Percentiles rank a stretch among this genome's conserved stretches.
phyloP scores from a whole-genome alignment of 1,140 invertebrate species.

The Coelopa frigida region DNA sequence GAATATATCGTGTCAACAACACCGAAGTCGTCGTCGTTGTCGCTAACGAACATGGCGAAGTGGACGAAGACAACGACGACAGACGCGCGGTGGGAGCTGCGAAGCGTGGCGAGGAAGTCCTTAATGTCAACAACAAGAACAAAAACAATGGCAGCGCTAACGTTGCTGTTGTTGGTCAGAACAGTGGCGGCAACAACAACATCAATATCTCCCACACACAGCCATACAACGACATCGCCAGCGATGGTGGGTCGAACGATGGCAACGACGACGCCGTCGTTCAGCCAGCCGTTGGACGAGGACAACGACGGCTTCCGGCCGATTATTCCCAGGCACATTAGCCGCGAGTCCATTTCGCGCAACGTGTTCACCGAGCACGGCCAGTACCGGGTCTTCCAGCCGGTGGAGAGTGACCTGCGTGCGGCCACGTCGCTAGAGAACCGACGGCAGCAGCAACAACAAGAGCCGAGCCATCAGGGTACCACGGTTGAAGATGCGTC shows the following conservation, averaged over 20 bases:
- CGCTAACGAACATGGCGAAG: too few species aligned
- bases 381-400: constrained; percentile 37
- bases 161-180: background rate
- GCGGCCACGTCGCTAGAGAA: constrained; percentile 24
- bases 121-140: background rate
- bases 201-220: too few species aligned
- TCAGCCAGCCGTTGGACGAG: constrained; percentile 6
- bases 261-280: too few species aligned
- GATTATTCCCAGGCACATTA: constrained; percentile 33
- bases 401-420: constrained; percentile 29
- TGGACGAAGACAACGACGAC: too few species aligned
- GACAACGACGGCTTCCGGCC: constrained; percentile 34
- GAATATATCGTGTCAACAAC: too few species aligned
- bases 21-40: too few species aligned
- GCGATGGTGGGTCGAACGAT: too few species aligned
- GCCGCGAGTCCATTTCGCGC: constrained; percentile 36
- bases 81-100: too few species aligned
- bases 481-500: background rate
- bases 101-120: too few species aligned
- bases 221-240: too few species aligned
- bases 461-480: background rate
- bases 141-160: background rate
- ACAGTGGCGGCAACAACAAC: too few species aligned
- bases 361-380: constrained; percentile 40
- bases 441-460: constrained; percentile 3